Base-by-base conservation (phyloP, 2,888 invertebrate species). In the Agonopterix arenella region DNA sequence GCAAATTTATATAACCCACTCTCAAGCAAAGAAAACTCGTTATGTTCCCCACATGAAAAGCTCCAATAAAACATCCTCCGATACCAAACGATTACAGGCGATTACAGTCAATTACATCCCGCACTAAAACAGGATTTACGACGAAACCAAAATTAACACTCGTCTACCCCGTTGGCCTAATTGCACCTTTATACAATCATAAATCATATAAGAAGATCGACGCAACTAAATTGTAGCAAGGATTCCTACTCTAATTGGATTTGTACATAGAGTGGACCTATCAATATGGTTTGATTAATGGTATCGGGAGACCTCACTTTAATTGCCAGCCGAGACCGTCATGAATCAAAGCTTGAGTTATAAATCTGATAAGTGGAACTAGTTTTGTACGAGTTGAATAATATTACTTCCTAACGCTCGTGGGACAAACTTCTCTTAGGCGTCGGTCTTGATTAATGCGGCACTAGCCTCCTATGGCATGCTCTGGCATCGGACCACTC, bases 201-300 rank as follows among this genome's bases (percentile, higher is more conserved):
- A 86, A 88, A 86, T 88, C 84, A 85, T 80, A 57, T 56, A 58
- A 28, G 44, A 62, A 71, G 73, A 72, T 74, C 70, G 57, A 60
- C 43, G 13, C 63, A 76, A 79, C 74, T 69, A 83, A 84, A 80
- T 80, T 78, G 74, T 77, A 74, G 70, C 73, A 76, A 84, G 84
- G 83, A 85, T 80, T 73, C 72, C 62, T 59, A 59, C 52, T 80
- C 80, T 86, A 89, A 88, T 88, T 89, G 85, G 86, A 79, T 84
- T 77, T 79, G 79, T 84, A 79, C 77, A 76, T 74, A 78, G 71
- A 71, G 70, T 70, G 70, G 66, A 78, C 73, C 86, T 84, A 89
- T 86, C 88, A 83, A 84, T 85, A 83, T 77, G 68, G 62, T 71
- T 78, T 88, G 88, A 88, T 89, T 88, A 84, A 89, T 89, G 83